These are phyloP conservation scores for Pogonophryne albipinna DNA, from an alignment of 2,797 vertebrate species.

Conservation along the genomic window DNA sequence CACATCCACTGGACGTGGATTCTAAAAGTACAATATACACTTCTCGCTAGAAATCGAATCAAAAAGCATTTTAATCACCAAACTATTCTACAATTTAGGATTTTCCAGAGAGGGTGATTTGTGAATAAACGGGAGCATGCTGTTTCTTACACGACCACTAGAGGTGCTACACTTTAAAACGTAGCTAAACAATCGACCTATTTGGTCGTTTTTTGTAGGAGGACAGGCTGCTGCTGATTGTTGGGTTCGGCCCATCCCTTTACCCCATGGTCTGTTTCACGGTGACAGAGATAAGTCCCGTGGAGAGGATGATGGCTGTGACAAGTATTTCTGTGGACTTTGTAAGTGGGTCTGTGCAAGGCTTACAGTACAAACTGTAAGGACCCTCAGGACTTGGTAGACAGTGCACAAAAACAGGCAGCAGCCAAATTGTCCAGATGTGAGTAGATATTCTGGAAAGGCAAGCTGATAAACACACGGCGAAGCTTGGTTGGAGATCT, in stretches of 20 bases:
- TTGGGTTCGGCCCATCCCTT: background rate
- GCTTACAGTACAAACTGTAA: background rate
- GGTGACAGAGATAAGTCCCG: background rate
- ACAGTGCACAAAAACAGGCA: background rate
- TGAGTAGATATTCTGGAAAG: background rate
- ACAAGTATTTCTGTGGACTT: slow-evolving; percentile 1
- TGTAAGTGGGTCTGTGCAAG: background rate
- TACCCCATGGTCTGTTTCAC: background rate
- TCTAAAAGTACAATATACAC: too few species aligned
- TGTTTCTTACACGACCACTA: too few species aligned
- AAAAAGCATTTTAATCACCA: too few species aligned
- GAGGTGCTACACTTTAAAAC: too few species aligned
- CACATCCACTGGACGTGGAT: too few species aligned
- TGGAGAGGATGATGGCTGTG: slow-evolving; percentile 1
- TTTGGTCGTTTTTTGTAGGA: too few species aligned
- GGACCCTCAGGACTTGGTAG: background rate
- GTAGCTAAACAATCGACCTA: too few species aligned
- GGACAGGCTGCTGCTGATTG: background rate
- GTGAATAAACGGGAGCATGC: too few species aligned
- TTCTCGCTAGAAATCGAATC: too few species aligned
- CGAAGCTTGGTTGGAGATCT: background rate
- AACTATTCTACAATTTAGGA: too few species aligned
- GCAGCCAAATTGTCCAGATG: slow-evolving; percentile 2
- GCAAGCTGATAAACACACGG: background rate
- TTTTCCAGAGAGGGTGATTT: too few species aligned